Conservation (phyloP, 2,797 vertebrate species). For the Tenualosa thibaudeaui region DNA sequence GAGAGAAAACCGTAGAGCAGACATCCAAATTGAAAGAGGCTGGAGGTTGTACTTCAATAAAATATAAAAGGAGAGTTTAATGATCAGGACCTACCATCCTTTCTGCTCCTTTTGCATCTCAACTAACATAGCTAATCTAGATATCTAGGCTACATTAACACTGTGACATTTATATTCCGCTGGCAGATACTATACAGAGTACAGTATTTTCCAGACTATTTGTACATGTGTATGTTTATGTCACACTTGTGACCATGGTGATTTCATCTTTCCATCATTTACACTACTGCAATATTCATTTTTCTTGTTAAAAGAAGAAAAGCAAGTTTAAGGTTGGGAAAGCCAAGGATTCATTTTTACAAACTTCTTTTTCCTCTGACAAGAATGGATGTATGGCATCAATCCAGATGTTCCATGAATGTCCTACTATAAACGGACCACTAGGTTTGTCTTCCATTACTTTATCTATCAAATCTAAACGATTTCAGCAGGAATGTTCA, state of each 20-base stretch:
- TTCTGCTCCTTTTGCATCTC: not conserved
- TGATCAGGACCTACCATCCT: not conserved
- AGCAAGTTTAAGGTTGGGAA: not conserved
- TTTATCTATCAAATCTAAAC: slow-evolving; percentile 15
- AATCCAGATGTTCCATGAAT: not conserved
- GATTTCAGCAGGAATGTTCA: not conserved
- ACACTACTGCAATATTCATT: not conserved
- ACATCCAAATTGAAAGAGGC: not conserved
- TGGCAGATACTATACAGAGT: not conserved
- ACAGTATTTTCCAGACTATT: not conserved
- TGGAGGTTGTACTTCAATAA: slow-evolving; percentile 7
- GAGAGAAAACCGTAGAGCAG: not conserved
- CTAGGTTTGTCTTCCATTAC: not conserved
- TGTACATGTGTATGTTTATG: not conserved
- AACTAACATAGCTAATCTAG: not conserved
- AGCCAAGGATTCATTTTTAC: not conserved
- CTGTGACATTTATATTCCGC: not conserved
- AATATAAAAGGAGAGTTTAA: not conserved
- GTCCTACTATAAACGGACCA: not conserved
- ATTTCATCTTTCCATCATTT: not conserved
- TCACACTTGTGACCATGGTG: too few relatives aligned
- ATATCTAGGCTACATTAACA: not conserved
- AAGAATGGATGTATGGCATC: not conserved
- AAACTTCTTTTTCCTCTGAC: not conserved
- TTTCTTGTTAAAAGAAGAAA: not conserved